These are phyloP conservation scores for Hypsopygia costalis DNA, from an alignment of 2,888 invertebrate species.

Conservation along the genomic window DNA sequence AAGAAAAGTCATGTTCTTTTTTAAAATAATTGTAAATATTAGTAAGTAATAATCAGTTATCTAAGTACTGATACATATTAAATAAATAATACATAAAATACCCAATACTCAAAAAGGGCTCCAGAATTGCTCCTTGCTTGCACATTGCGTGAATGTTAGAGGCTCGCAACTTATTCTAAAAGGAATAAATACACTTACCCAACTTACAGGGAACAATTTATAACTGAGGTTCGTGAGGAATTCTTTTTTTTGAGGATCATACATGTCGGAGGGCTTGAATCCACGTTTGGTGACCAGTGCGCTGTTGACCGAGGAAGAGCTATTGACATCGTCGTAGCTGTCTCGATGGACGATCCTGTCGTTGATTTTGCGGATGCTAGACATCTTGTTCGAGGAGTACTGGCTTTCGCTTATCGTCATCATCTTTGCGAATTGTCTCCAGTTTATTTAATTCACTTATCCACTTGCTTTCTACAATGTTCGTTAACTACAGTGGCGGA, in stretches of 20 bases:
- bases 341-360: conserved; percentile 69
- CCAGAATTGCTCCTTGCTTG: conserved; percentile 41
- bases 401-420: conserved; percentile 79
- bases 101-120: conserved; percentile 23
- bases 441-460: conserved; percentile 21
- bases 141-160: conserved; percentile 49
- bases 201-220: conserved; percentile 90
- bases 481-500: conserved; percentile 4
- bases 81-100: conserved; percentile 28
- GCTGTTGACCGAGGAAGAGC: conserved; percentile 76
- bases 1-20: no score
- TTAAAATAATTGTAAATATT: neutral
- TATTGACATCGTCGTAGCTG: conserved; percentile 70
- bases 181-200: conserved; percentile 81
- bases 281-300: conserved; percentile 86
- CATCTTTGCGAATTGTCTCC: conserved; percentile 37
- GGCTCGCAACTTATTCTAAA: conserved; percentile 36
- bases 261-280: conserved; percentile 92
- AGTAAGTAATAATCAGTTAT: neutral
- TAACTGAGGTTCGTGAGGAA: conserved; percentile 90
- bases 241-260: conserved; percentile 89
- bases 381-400: conserved; percentile 75
- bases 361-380: conserved; percentile 72
- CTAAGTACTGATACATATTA: conserved; percentile 8
- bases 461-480: conserved; percentile 12